Conservation (phyloP, 2,888 invertebrate species). For the Drosophila rellima region DNA sequence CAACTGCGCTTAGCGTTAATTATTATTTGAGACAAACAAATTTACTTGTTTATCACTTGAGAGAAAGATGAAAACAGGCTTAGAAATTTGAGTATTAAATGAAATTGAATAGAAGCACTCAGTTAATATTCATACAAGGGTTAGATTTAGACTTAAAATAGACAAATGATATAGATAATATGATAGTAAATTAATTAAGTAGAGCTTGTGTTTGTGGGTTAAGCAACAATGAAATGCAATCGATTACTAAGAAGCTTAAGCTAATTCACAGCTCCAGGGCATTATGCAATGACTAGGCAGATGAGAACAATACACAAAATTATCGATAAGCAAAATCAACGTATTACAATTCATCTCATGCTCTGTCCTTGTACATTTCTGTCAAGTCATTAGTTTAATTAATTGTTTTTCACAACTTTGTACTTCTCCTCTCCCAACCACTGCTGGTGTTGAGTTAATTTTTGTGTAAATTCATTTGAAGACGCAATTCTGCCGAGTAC, state of each 20-base stretch:
- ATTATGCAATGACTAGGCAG: conserved; percentile 2
- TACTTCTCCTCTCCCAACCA: not conserved
- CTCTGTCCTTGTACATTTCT: conserved; percentile 39
- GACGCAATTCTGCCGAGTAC: conserved; percentile 39
- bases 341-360: conserved; percentile 13
- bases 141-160: not conserved
- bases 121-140: not conserved
- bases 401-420: conserved; percentile 63
- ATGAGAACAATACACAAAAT: conserved; percentile 8
- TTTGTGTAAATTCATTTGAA: conserved; percentile 54
- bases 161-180: not conserved
- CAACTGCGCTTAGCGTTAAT: conserved; percentile 39
- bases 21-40: conserved; percentile 54
- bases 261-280: conserved; percentile 1
- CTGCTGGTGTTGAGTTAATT: conserved; percentile 59
- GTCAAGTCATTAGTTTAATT: conserved; percentile 76
- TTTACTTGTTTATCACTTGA: conserved; percentile 41
- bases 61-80: conserved; percentile 8
- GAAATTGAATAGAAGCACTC: not conserved
- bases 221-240: not conserved
- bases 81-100: conserved; percentile 4
- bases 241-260: not conserved
- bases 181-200: conserved; percentile 5
- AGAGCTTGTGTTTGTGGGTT: conserved; percentile 5
- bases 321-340: conserved; percentile 21